A percentile compares a stretch with the other conserved stretches of the same genome.
phyloP scores from a whole-genome alignment of 1,140 invertebrate species.

The Galendromus occidentalis region DNA sequence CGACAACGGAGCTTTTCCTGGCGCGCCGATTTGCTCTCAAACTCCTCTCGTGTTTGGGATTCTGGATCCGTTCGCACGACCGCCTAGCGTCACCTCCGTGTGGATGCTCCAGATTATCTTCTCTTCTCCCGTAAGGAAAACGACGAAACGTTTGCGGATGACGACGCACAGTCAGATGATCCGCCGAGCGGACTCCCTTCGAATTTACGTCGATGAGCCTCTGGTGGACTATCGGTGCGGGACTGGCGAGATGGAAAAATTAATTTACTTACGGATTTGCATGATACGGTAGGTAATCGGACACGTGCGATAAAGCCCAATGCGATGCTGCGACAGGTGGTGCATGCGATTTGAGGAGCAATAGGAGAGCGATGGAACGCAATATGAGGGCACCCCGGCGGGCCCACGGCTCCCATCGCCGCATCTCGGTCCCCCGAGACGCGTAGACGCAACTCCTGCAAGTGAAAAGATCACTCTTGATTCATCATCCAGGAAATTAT shows the following conservation, averaged over 20 bases:
- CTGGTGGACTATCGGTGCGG: too few relatives aligned
- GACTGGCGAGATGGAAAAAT: neutral
- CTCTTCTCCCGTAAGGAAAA: too few relatives aligned
- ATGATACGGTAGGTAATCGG: slow-evolving; percentile 3
- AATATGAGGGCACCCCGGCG: neutral
- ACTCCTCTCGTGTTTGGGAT: too few relatives aligned
- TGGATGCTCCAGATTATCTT: too few relatives aligned
- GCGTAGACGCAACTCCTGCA: neutral
- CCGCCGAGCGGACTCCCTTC: too few relatives aligned
- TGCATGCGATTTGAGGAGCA: neutral
- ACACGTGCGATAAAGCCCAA: neutral
- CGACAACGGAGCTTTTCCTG: too few relatives aligned
- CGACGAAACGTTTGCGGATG: too few relatives aligned
- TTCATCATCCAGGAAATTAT: neutral
- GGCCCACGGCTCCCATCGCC: neutral
- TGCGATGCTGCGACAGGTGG: neutral
- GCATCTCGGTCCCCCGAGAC: neutral
- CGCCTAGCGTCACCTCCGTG: too few relatives aligned
- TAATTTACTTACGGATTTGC: slow-evolving; percentile 1
- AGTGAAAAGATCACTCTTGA: neutral
- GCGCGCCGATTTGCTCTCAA: too few relatives aligned
- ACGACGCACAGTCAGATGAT: too few relatives aligned
- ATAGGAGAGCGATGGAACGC: neutral
- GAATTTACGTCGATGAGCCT: too few relatives aligned
- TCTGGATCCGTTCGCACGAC: too few relatives aligned